These are phyloP conservation scores for Grus americana DNA, from an alignment of 2,113 vertebrate species.

Conservation along the genomic window DNA sequence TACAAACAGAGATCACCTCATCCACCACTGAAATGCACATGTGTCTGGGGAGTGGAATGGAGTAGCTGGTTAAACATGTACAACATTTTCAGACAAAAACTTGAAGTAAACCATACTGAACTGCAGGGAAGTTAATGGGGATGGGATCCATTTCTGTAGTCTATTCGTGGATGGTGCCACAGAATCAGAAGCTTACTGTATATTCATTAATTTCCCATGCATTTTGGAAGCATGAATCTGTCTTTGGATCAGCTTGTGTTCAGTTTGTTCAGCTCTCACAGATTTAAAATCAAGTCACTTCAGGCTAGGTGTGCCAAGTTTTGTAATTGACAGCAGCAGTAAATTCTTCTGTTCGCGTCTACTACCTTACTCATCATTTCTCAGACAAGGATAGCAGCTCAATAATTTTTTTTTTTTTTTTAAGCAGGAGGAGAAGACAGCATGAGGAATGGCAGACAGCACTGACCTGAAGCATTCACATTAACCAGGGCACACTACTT, in stretches of 20 bases:
- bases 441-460: background rate
- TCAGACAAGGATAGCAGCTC: background rate
- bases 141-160: background rate
- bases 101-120: background rate
- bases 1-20: background rate
- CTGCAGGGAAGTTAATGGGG: background rate
- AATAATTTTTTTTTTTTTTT: background rate
- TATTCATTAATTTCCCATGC: background rate
- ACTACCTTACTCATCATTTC: constrained; percentile 41
- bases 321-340: constrained; percentile 55
- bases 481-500: background rate
- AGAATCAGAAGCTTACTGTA: background rate
- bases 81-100: background rate
- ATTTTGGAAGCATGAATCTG: background rate
- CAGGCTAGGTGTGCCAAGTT: constrained; percentile 36
- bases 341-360: background rate
- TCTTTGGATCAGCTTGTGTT: background rate
- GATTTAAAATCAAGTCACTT: constrained; percentile 3
- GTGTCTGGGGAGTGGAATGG: background rate
- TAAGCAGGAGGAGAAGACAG: background rate
- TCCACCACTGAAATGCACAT: background rate
- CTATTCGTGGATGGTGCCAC: background rate
- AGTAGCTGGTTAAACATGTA: background rate
- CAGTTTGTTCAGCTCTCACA: background rate
- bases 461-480: background rate